phyloP scores from a whole-genome alignment of 1,140 invertebrate species.

The Agrilus planipennis region DNA sequence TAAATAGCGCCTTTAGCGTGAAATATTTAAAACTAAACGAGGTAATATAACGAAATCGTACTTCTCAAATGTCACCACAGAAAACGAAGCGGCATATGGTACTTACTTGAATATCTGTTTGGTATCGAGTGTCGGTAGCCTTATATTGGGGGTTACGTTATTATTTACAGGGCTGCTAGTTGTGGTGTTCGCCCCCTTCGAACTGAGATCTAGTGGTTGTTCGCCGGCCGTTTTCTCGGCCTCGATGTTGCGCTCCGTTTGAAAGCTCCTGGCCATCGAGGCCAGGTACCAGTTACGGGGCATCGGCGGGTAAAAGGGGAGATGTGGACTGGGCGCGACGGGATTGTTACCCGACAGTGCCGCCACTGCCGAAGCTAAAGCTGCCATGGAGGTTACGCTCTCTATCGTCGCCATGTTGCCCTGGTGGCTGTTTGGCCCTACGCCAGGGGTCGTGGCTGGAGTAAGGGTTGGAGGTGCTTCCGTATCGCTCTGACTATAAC shows the following conservation, averaged over 20 bases:
- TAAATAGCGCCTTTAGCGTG: too few relatives aligned
- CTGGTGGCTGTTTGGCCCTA: slow-evolving; percentile 24
- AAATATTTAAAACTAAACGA: too few relatives aligned
- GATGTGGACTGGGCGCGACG: slow-evolving; percentile 17
- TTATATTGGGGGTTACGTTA: slow-evolving; percentile 18
- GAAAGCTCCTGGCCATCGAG: slow-evolving; percentile 25
- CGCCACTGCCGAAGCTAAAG: slow-evolving; percentile 44
- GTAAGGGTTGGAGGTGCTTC: slow-evolving; percentile 35
- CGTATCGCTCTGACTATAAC: slow-evolving; percentile 38
- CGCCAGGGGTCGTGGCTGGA: slow-evolving; percentile 21
- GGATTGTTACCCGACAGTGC: slow-evolving; percentile 42
- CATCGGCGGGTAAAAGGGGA: slow-evolving; percentile 27
- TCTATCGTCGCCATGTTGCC: slow-evolving; percentile 35
- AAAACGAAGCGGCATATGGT: too few relatives aligned
- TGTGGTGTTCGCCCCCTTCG: slow-evolving; percentile 34
- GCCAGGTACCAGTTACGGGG: slow-evolving; percentile 22
- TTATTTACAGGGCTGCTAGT: slow-evolving; percentile 5
- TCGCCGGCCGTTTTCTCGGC: slow-evolving; percentile 36
- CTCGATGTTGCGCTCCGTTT: slow-evolving; percentile 16
- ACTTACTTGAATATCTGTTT: slow-evolving; percentile 61
- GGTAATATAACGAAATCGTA: too few relatives aligned
- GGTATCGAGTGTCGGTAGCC: slow-evolving; percentile 43
- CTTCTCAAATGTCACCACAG: too few relatives aligned
- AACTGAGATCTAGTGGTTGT: slow-evolving; percentile 68
- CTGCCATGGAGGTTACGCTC: slow-evolving; percentile 47